Evolutionary conservation across 1,140 invertebrate genomes (phyloP).

Genomic region (Drosophila azteca): DNA sequence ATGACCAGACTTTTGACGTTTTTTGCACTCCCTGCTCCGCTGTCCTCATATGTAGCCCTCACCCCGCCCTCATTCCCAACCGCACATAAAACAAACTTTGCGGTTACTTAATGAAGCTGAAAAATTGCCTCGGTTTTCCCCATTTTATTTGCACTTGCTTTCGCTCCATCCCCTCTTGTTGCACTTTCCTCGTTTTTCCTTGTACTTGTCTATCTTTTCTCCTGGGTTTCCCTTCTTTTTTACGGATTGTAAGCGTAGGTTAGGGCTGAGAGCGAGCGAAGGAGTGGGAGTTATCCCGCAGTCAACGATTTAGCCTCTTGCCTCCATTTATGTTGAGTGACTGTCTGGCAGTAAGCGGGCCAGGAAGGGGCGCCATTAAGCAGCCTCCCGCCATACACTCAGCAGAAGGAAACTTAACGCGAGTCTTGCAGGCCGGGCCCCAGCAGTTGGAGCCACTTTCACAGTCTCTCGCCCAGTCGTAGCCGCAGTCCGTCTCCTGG

Average conservation of each 20-base stretch:
- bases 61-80: slow-evolving; percentile 27
- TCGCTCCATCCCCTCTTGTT: slow-evolving; percentile 31
- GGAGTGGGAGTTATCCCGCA: not conserved
- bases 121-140: slow-evolving; percentile 63
- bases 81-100: slow-evolving; percentile 73
- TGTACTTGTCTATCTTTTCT: slow-evolving; percentile 42
- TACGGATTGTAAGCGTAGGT: slow-evolving; percentile 52
- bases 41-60: slow-evolving; percentile 14
- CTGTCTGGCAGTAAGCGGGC: slow-evolving; percentile 39
- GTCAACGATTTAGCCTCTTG: slow-evolving; percentile 11
- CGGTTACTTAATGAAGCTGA: slow-evolving; percentile 74
- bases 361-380: slow-evolving; percentile 30
- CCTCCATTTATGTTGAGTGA: slow-evolving; percentile 57
- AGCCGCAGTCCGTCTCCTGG: slow-evolving; percentile 26
- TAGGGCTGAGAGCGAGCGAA: slow-evolving; percentile 23
- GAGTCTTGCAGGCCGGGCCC: slow-evolving; percentile 17
- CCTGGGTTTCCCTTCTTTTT: slow-evolving; percentile 7
- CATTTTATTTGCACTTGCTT: slow-evolving; percentile 64
- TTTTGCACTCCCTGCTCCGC: slow-evolving; percentile 3
- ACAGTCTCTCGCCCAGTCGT: slow-evolving; percentile 47
- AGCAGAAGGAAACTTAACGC: slow-evolving; percentile 23
- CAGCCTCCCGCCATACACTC: slow-evolving; percentile 21
- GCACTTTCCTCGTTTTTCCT: slow-evolving; percentile 25
- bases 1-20: not conserved
- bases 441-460: slow-evolving; percentile 41